Percentiles rank a stretch among this genome's conserved stretches.
These are phyloP conservation scores for Anisognathus igniventris DNA, from an alignment of 2,797 vertebrate genomes.

Conservation along the genomic window DNA sequence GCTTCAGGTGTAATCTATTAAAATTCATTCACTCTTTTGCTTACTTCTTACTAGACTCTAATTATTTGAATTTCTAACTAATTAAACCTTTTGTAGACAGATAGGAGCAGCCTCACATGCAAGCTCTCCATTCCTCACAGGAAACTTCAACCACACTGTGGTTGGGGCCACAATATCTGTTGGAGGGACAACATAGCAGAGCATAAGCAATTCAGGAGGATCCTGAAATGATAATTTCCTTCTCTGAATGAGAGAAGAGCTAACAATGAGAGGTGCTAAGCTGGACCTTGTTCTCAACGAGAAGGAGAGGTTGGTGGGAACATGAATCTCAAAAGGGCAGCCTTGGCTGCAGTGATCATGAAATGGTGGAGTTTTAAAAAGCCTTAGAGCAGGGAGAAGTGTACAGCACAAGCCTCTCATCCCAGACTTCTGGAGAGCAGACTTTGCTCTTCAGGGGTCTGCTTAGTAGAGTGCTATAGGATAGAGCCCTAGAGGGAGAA, in stretches of 20 bases:
- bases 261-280: background rate
- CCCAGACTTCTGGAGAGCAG: background rate
- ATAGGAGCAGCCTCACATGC: background rate
- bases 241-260: background rate
- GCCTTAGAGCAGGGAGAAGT: background rate
- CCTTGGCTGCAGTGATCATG: background rate
- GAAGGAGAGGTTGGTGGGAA: background rate
- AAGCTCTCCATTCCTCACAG: background rate
- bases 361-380: background rate
- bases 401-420: background rate
- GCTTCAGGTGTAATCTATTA: background rate
- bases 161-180: accelerated
- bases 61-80: background rate
- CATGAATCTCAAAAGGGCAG: background rate
- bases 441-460: background rate
- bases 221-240: background rate
- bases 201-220: background rate
- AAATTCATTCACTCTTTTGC: background rate
- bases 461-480: background rate
- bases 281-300: background rate
- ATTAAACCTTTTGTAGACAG: background rate
- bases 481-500: background rate
- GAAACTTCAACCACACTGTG: background rate
- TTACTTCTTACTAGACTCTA: background rate
- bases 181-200: background rate